Evolutionary conservation across 2,797 vertebrate species (phyloP).

Genomic region (Danio tinwini): DNA sequence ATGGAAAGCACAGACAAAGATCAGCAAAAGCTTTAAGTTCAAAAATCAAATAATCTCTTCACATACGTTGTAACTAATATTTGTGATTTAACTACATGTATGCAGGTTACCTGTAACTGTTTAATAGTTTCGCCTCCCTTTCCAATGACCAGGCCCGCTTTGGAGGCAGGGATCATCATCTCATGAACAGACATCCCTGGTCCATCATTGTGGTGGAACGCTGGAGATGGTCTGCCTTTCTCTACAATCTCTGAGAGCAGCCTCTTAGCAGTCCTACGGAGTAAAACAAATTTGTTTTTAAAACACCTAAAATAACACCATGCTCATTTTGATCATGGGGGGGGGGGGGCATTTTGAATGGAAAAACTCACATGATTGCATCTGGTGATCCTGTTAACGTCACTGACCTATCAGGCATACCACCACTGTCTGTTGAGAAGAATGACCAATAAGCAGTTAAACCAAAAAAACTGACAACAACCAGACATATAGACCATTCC

Average conservation of each 20-base stretch:
- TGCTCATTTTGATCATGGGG: background rate
- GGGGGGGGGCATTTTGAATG: background rate
- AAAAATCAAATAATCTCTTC: background rate
- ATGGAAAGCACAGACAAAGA: background rate
- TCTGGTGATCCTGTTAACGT: slow-evolving; percentile 94
- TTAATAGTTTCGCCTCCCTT: slow-evolving; percentile 99
- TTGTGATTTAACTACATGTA: background rate
- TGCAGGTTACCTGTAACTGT: slow-evolving; percentile 87
- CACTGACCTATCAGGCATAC: slow-evolving; percentile 95
- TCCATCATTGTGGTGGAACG: slow-evolving; percentile 94
- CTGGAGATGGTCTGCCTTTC: slow-evolving; percentile 93
- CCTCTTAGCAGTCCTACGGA: slow-evolving; percentile 88
- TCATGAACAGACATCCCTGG: slow-evolving; percentile 96
- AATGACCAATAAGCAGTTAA: slow-evolving; percentile 9
- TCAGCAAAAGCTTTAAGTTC: too few relatives aligned
- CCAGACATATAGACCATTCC: too few relatives aligned
- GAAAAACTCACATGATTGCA: slow-evolving; percentile 90
- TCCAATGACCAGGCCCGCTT: slow-evolving; percentile 97
- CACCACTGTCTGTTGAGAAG: slow-evolving; percentile 89
- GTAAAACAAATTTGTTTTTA: background rate
- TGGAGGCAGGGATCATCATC: slow-evolving; percentile 97
- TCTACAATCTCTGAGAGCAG: slow-evolving; percentile 96
- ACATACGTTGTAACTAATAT: background rate
- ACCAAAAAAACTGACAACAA: background rate
- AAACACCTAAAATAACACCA: background rate